Evolutionary conservation across 2,797 vertebrate species (phyloP).

Genomic region (Vireo griseus): DNA sequence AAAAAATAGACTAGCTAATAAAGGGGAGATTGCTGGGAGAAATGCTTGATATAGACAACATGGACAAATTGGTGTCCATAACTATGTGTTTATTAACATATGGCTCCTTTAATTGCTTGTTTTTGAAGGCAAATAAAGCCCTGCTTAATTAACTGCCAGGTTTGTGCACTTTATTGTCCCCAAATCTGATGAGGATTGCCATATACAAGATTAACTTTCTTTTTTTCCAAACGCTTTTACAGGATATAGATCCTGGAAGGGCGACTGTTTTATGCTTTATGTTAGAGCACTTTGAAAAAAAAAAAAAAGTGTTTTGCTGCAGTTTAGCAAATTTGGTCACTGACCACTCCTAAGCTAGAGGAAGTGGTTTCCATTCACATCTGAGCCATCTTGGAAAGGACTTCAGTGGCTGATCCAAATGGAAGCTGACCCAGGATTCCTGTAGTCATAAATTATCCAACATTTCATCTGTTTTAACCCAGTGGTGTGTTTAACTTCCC

Average conservation of each 20-base stretch:
- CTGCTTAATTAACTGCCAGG: not conserved
- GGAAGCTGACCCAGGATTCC: slow-evolving; percentile 14
- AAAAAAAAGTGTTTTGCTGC: not conserved
- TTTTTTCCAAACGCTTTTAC: not conserved
- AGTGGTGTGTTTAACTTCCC: not conserved
- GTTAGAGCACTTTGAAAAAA: not conserved
- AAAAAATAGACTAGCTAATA: not conserved
- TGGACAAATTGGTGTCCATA: not conserved
- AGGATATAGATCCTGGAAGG: not conserved
- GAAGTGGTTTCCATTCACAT: slow-evolving; percentile 31
- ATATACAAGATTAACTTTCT: not conserved
- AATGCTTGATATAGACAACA: fast-evolving
- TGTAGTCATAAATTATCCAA: not conserved
- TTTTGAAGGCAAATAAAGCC: not conserved
- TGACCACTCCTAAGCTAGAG: not conserved
- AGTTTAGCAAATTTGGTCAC: not conserved
- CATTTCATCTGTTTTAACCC: not conserved
- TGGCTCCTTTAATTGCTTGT: not conserved
- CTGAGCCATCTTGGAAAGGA: slow-evolving; percentile 32
- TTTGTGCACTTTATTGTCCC: not conserved
- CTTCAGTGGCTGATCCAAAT: not conserved
- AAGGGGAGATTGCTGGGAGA: not conserved
- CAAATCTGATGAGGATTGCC: not conserved
- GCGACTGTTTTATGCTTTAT: not conserved
- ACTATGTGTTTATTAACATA: not conserved